Evolutionary conservation across 2,113 vertebrate genomes (phyloP).

Genomic region (Girardinichthys multiradiatus): DNA sequence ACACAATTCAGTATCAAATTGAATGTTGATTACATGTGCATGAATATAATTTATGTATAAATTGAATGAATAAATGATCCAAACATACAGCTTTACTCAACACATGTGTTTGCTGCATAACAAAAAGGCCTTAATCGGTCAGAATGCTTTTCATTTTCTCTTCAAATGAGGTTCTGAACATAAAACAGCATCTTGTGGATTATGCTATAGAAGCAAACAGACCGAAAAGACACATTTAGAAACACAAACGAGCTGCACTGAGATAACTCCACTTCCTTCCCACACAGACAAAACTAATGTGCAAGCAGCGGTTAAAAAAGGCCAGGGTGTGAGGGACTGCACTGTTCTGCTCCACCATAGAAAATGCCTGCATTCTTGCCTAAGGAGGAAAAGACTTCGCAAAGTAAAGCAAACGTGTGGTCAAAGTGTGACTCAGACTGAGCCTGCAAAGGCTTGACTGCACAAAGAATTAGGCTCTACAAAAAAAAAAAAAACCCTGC

Average conservation of each 20-base stretch:
- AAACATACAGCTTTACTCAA: neutral
- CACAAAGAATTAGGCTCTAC: conserved; percentile 11
- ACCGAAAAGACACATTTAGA: conserved; percentile 24
- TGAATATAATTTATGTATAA: neutral
- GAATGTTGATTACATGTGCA: neutral
- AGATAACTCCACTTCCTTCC: conserved; percentile 59
- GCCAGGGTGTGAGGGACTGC: conserved; percentile 49
- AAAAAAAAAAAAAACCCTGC: neutral
- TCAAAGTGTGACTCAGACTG: conserved; percentile 24
- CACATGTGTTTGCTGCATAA: neutral
- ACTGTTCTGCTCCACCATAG: conserved; percentile 8
- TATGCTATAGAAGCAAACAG: conserved; percentile 4
- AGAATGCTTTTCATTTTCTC: neutral
- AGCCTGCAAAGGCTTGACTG: conserved; percentile 35
- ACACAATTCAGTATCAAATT: neutral
- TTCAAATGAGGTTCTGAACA: neutral
- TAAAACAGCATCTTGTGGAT: neutral
- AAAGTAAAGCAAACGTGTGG: conserved; percentile 13
- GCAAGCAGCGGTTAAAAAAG: conserved; percentile 40
- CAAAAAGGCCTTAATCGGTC: neutral
- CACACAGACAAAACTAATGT: conserved; percentile 50
- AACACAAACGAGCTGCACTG: conserved; percentile 17
- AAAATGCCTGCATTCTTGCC: conserved; percentile 18
- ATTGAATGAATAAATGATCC: neutral
- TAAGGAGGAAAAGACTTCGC: conserved; percentile 5